phyloP scores from a whole-genome alignment of 2,113 vertebrate species.

The Laticauda laticaudata region DNA sequence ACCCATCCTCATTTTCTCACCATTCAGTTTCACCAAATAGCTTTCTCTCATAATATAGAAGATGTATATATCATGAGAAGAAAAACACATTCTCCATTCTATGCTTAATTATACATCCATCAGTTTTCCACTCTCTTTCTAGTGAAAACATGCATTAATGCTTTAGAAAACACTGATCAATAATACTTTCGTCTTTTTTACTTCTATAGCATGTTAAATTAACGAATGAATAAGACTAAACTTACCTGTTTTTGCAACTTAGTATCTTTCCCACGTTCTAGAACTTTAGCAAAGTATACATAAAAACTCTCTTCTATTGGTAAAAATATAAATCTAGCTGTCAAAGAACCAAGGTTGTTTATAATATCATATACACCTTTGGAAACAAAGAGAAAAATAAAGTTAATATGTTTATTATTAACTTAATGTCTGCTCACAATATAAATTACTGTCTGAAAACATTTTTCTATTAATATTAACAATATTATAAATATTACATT shows the following conservation, averaged over 20 bases:
- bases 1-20: background rate
- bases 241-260: conserved; percentile 86
- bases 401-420: background rate
- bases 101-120: background rate
- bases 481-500: background rate
- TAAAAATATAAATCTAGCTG: conserved; percentile 92
- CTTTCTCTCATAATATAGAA: background rate
- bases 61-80: background rate
- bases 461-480: no score
- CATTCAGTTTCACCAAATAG: background rate
- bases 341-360: conserved; percentile 95
- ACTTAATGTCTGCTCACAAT: background rate
- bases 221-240: background rate
- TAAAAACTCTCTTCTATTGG: conserved; percentile 98
- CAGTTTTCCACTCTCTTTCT: background rate
- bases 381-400: conserved; percentile 28
- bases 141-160: background rate
- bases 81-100: background rate
- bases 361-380: conserved; percentile 88
- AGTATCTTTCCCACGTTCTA: conserved; percentile 80
- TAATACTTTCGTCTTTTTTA: background rate
- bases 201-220: background rate
- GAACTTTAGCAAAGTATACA: conserved; percentile 91
- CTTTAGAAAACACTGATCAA: background rate
- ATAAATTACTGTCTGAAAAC: background rate